Base-by-base conservation (phyloP, 2,888 invertebrate species). In the Leptodirus hochenwartii region DNA sequence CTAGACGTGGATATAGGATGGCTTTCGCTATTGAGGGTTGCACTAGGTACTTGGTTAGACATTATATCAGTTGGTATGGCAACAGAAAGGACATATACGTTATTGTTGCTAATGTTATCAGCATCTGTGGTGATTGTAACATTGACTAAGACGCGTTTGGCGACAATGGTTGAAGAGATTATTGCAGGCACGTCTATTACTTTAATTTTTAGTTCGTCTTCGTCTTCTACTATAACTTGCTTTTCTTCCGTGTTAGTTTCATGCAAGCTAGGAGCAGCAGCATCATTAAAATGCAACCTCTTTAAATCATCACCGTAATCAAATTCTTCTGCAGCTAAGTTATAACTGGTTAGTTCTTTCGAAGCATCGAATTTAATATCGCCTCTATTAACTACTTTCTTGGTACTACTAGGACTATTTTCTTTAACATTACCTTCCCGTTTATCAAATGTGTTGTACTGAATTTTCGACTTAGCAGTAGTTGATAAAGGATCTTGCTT, bases 61-160 rank as follows among this genome's bases (percentile, higher is more conserved):
- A 17, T 12, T 34, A 31, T 12, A 26, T 64, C 59, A 30, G 72
- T 72, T 6, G 84, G 84, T 32, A 85, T 72, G 36, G 76, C 76
- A 34, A 84, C 70, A 44, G 84, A 81, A 41, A 84, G 59, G 20
- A 80, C 72, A 57, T 82, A 84, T 37, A 82, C 62, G 27, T 72
- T 70, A 46, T 69, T 69, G 43, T 66, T 61, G 36, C 58, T 52
- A 17, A 58, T 42, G 25, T 53, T 51, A 37, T 59, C 62, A 34
- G 64, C 64, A 44, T 79, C 78, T 24, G 78, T 72, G 35, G 76
- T 70, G 45, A 84, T 81, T 5, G 82, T 80, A 40, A 85, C 63
- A 56, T 85, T 85, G 36, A 85, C 75, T 40, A 81, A 59, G 43
- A 84, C 70, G 43, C 75, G 69, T 53, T 69, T 70, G 15, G 57